Base-by-base conservation (phyloP, 1,140 invertebrate genomes). In the Zaprionus vittiger region DNA sequence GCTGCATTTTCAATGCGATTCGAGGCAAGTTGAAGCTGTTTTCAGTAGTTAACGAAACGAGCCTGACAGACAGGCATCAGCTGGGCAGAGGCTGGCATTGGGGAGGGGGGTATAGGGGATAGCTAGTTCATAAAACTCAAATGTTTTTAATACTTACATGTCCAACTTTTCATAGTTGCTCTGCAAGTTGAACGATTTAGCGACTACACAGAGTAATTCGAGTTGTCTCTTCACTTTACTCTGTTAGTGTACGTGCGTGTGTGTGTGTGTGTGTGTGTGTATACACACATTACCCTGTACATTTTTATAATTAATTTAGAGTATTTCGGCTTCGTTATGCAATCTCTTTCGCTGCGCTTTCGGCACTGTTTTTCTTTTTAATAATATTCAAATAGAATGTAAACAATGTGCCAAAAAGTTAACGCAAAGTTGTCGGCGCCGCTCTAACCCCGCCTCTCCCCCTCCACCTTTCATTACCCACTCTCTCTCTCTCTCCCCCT, bases 371-470 rank as follows among this genome's bases (percentile, higher is more conserved):
- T 60, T 68, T 47, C 28, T 54, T 69, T 60, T 64, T 66, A 81
- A 81, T 81, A 81, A 77, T 77, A 81, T 81, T 81, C 80, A 81
- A 81, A 81, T 81, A 65, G 57, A 81, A 81, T 81, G 80, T 71
- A 69, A 81, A 81, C 80, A 81, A 81, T 81, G 73, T 59, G 73
- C 52, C 57, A 61, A 68, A 68, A 75, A 78, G 44, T 41, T 31
- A 22, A 22, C 38, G 57, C 66, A 77, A 68, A 77, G 73, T 77
- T 77, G 63, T 76, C 63, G 74, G 47, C 47, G 47, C 47, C 47
- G 20, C 9, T 47, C 15, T 24, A 15, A 14, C 52, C 15, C 22
- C 12, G 2, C n/a, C 44, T 47, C 44, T 7, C 44, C n/a, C 44
- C n/a, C 12, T 22, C 11, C 20, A 12, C 41, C n/a, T 7, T 52